Base-by-base conservation (phyloP, 2,797 vertebrate genomes). In the Pipistrellus pipistrellus region DNA sequence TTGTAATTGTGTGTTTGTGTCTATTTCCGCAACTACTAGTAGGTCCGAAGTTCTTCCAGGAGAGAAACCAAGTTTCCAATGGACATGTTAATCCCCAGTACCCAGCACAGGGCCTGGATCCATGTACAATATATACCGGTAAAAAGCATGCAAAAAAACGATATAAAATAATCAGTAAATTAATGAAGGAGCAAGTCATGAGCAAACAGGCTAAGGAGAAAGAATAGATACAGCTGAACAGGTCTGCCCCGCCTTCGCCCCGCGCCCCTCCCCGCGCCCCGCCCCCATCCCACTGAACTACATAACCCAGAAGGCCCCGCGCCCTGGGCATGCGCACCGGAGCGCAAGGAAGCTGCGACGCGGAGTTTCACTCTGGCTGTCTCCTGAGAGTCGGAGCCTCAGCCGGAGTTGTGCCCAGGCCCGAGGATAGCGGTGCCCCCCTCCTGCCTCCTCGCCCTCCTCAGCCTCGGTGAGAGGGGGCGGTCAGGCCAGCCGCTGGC, bases 261-360 rank as follows among this genome's bases (percentile, higher is more conserved):
- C 44, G 44, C 44, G n/a, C 44, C 8, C 44, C 35, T 2, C 35
- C 35, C 35, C 55, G 2, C 25, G 59, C 62, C 4, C 10, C 18
- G 23, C n/a, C 32, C 32, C 46, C n/a, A 32, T 4, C 51, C 25
- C 0, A 0, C 0, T 6, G 62, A 86, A 97, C 97, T 97, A 97
- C 97, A 95, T 77, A 93, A 97, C 96, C 97, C 97, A 97, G 84
- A 94, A 93, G 86, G 38, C 84, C 17, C 9, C 11, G 86, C 57
- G 55, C 6, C 14, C 6, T 0, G 88, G 35, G 88, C 95, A 95
- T 71, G 96, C 96, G 96, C 55, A 75, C 17, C 13, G 17, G n/a
- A 18, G 46, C 11, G 12, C 77, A 85, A 92, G 92, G 96, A 96
- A 96, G 97, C 95, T 90, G 96, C 91, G 96, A 97, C 97, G 96